Evolutionary conservation across 1,140 invertebrate species (phyloP), one percentile per base, ranked within the genome.

Genomic region (Trichogramma pretiosum): DNA sequence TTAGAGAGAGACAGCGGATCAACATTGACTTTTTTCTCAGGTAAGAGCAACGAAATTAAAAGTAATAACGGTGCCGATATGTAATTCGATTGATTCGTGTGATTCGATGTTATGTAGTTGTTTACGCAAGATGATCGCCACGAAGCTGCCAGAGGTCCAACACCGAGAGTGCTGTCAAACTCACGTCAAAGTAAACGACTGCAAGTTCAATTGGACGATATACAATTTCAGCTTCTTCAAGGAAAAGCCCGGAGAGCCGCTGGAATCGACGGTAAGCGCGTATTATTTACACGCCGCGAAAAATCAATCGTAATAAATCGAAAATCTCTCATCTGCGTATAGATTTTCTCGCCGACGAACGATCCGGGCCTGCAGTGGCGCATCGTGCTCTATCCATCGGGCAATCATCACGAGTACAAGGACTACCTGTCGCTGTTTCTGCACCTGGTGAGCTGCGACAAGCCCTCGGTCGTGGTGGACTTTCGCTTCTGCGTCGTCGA

Each of bases 211-310:
- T 11, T 44, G 42, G 42, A 44, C 33, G n/a, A 26, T 44, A 14
- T 10, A 17, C 3, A 44, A 44, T 34, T 44, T 44, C n/a, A 44
- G 42, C 16, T 44, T 44, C 24, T 44, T 30, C 21, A 44, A 44
- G 9, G 42, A 44, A 16, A 44, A 44, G 16, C 32, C 42, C 3
- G 32, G 32, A 5, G 42, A 44, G 7, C 32, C 19, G 1, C 18
- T 44, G 7, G 42, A 44, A 11, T 44, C 42, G 3, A 35, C 32
- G 19, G 42, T 43, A 22, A 21, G 28, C 17, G 28, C 3, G 24
- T 28, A 7, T 28, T 28, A 28, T 11, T 7, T 7, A 28, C 24
- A 28, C 24, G 5, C 24, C 24, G 11, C 11, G 5, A 28, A 28
- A 28, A 5, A 28, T 28, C 11, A n/a, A 7, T 28, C 11, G 24